A percentile compares a stretch with the other conserved stretches of the same genome.
Conservation (phyloP, 23 tunicate genomes). For the Phallusia fumigata region DNA sequence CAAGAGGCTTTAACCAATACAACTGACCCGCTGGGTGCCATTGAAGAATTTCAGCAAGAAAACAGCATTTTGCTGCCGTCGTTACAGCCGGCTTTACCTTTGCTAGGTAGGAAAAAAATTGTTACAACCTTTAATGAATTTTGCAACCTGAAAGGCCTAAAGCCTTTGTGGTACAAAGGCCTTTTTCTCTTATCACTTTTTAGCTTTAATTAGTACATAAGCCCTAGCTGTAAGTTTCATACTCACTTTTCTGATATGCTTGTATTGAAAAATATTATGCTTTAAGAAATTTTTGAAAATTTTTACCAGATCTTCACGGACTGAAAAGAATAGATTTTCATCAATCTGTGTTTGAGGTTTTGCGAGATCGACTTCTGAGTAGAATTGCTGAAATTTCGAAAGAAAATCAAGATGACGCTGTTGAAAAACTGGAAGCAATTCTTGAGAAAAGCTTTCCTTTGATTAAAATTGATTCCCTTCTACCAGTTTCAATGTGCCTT, state of each 20-base stretch:
- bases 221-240: too few species aligned
- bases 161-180: too few species aligned
- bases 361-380: slow-evolving; percentile 56
- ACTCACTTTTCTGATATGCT: too few species aligned
- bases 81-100: slow-evolving; percentile 83
- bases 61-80: slow-evolving; percentile 90
- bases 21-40: slow-evolving; percentile 88
- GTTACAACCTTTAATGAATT: neutral
- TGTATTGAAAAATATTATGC: too few species aligned
- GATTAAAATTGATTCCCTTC: slow-evolving; percentile 59
- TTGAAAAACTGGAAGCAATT: slow-evolving; percentile 73
- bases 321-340: slow-evolving; percentile 80
- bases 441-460: slow-evolving; percentile 89
- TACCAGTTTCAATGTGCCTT: slow-evolving; percentile 81
- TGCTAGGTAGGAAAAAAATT: slow-evolving; percentile 61
- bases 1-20: slow-evolving; percentile 91
- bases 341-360: slow-evolving; percentile 82
- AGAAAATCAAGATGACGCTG: slow-evolving; percentile 59
- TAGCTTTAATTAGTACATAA: too few species aligned
- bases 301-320: slow-evolving; percentile 71
- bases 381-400: slow-evolving; percentile 64
- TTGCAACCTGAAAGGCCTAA: too few species aligned
- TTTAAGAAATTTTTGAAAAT: too few species aligned
- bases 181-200: too few species aligned
- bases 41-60: slow-evolving; percentile 93